phyloP scores from a whole-genome alignment of 2,113 vertebrate species.

The Vimba vimba region DNA sequence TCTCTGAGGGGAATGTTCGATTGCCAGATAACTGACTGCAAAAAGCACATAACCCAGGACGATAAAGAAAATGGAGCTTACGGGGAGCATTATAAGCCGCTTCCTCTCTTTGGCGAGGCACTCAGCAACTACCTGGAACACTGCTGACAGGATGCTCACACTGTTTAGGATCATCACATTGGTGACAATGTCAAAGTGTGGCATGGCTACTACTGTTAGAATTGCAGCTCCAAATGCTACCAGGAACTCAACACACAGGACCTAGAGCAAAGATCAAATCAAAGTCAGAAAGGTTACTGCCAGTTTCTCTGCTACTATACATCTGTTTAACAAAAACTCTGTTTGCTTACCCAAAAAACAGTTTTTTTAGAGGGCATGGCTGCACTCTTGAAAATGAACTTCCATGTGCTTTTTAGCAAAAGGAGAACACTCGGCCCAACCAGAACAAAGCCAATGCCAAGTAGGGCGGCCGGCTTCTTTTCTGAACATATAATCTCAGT shows the following conservation, averaged over 20 bases:
- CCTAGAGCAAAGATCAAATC: conserved; percentile 52
- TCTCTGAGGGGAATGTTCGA: neutral
- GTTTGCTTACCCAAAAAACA: conserved; percentile 51
- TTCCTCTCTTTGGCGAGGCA: conserved; percentile 34
- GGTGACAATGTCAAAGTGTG: conserved; percentile 73
- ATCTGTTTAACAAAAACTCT: neutral
- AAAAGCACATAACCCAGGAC: conserved; percentile 46
- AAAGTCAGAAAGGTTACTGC: neutral
- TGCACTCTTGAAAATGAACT: conserved; percentile 66
- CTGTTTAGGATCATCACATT: conserved; percentile 72
- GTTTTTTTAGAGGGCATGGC: conserved; percentile 56
- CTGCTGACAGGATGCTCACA: conserved; percentile 62
- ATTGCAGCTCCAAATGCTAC: conserved; percentile 62
- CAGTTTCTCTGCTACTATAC: neutral
- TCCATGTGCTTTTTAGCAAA: conserved; percentile 70
- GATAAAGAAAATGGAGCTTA: conserved; percentile 30
- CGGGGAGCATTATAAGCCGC: conserved; percentile 31
- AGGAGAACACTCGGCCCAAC: conserved; percentile 62
- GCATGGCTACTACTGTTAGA: conserved; percentile 72
- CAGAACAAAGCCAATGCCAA: conserved; percentile 64
- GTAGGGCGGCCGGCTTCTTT: conserved; percentile 59
- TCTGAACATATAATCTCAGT: conserved; percentile 44
- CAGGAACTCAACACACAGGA: conserved; percentile 65
- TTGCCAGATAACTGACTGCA: conserved; percentile 18
- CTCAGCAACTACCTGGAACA: conserved; percentile 63